Percentiles rank a stretch among this genome's conserved stretches.
Evolutionary conservation across 2,888 invertebrate genomes (phyloP).

Genomic region (Mythimna impura): DNA sequence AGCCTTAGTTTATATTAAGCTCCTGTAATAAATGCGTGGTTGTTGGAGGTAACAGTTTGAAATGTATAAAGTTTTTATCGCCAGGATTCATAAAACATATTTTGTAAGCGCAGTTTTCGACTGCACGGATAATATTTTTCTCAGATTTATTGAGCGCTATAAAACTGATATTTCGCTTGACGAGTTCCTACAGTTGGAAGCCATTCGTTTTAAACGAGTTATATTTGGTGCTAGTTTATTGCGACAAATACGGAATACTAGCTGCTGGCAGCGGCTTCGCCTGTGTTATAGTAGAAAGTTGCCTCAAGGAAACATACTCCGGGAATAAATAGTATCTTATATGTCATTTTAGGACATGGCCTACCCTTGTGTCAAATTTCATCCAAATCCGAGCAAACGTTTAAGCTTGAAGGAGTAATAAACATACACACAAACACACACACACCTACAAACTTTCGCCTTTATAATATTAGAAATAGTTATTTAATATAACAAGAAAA

Average conservation of each 20-base stretch:
- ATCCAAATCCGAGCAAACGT: no score
- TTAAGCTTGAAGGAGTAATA: no score
- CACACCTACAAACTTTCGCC: no score
- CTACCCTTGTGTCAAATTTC: no score
- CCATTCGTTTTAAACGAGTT: conserved; percentile 35
- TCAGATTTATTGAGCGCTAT: conserved; percentile 49
- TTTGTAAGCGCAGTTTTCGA: conserved; percentile 32
- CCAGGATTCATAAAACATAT: conserved; percentile 19
- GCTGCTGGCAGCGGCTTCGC: no score
- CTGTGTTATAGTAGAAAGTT: no score
- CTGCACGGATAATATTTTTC: conserved; percentile 37
- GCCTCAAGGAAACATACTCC: no score
- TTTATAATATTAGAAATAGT: not conserved
- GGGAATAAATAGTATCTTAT: no score
- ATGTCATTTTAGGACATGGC: no score
- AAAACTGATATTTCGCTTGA: conserved; percentile 45
- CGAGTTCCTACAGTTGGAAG: conserved; percentile 37
- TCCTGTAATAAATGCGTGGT: conserved; percentile 18
- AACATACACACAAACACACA: no score
- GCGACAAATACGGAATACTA: no score
- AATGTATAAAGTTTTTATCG: conserved; percentile 30
- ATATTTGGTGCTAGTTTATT: conserved; percentile 16
- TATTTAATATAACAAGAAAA: no score
- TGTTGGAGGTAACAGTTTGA: not conserved
- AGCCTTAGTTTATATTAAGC: conserved; percentile 26